A percentile compares a stretch with the other conserved stretches of the same genome.
Conservation (phyloP, 2,113 vertebrate species). For the Leiothrix lutea region DNA sequence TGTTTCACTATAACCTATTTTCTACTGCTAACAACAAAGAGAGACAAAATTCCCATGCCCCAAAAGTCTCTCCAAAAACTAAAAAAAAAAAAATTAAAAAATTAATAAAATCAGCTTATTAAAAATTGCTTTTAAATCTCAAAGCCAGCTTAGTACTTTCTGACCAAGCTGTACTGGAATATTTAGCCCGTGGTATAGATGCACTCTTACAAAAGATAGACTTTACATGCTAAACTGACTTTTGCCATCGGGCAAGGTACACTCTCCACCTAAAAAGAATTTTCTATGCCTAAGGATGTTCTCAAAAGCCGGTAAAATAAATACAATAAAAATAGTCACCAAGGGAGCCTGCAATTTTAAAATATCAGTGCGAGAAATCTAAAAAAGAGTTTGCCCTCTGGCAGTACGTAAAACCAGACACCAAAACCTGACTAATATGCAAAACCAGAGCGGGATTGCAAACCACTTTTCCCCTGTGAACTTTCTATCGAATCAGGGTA, state of each 20-base stretch:
- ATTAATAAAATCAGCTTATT: neutral
- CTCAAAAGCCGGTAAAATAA: constrained; percentile 50
- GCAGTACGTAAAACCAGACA: constrained; percentile 50
- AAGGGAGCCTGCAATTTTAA: constrained; percentile 54
- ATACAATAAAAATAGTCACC: constrained; percentile 49
- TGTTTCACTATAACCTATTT: constrained; percentile 21
- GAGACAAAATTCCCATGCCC: constrained; percentile 21
- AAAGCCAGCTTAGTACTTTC: neutral
- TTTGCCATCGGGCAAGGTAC: constrained; percentile 1
- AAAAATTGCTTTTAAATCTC: neutral
- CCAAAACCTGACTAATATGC: constrained; percentile 61
- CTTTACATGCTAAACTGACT: constrained; percentile 31
- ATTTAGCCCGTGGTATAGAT: constrained; percentile 27
- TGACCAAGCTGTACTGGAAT: neutral
- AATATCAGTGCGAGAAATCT: constrained; percentile 69
- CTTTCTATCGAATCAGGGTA: constrained; percentile 40
- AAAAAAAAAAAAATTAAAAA: neutral
- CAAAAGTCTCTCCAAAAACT: neutral
- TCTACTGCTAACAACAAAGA: neutral
- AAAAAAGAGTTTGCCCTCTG: constrained; percentile 28
- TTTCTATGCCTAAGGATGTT: constrained; percentile 54
- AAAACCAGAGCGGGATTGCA: constrained; percentile 41
- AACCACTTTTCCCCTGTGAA: constrained; percentile 60
- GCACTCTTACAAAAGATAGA: constrained; percentile 35
- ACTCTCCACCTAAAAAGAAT: constrained; percentile 46